A percentile compares a stretch with the other conserved stretches of the same genome.
Evolutionary conservation across 2,113 vertebrate genomes (phyloP).

Genomic region (Atlantisia rogersi): DNA sequence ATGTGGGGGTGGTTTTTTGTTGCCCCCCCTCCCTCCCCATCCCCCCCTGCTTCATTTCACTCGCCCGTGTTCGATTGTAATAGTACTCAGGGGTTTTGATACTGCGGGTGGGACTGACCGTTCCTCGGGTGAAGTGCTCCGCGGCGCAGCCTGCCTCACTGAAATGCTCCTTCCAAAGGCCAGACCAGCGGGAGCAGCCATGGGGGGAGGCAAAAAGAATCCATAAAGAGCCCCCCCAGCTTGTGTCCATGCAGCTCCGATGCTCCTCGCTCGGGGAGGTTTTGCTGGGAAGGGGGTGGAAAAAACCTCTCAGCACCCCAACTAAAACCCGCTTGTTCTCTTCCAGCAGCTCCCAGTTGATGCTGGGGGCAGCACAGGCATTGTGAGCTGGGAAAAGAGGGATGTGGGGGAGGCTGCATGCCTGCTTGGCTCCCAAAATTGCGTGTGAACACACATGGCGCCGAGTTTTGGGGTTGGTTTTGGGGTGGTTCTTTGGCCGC

Average conservation of each 20-base stretch:
- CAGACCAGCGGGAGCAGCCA: neutral
- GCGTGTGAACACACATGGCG: neutral
- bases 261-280: neutral
- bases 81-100: conserved; percentile 78
- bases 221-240: neutral
- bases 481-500: neutral
- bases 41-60: neutral
- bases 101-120: conserved; percentile 34
- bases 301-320: too few relatives aligned
- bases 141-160: too few relatives aligned
- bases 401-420: neutral
- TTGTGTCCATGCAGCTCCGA: neutral
- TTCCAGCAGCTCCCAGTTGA: neutral
- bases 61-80: conserved; percentile 24
- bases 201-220: too few relatives aligned
- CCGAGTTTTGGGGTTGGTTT: neutral
- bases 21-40: too few relatives aligned
- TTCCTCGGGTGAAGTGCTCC: neutral
- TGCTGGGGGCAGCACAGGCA: neutral
- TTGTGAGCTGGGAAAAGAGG: neutral
- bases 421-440: neutral
- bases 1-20: neutral
- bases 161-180: neutral
- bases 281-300: too few relatives aligned
- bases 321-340: neutral